Percentiles rank a stretch among this genome's conserved stretches.
These are phyloP conservation scores for Tuberolachnus salignus DNA, from an alignment of 2,888 invertebrate genomes.

Conservation along the genomic window DNA sequence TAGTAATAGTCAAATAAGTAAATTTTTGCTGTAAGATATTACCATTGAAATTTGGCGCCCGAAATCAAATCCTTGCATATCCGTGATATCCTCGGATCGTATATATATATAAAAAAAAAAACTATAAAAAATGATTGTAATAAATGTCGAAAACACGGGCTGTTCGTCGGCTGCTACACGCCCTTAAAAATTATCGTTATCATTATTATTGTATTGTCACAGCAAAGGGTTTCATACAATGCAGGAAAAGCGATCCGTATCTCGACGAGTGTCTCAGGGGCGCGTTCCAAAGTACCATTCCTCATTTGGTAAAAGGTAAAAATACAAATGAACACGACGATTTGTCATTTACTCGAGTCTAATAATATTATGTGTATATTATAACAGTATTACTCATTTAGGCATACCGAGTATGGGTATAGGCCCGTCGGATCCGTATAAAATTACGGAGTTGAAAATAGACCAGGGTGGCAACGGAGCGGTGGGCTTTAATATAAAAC, in stretches of 20 bases:
- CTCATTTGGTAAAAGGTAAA: not conserved
- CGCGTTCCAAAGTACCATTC: not conserved
- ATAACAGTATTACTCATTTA: not conserved
- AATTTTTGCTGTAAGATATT: too few species aligned
- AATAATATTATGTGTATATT: not conserved
- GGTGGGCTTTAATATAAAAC: not conserved
- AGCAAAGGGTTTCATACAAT: not conserved
- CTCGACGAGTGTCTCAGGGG: not conserved
- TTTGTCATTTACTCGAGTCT: not conserved
- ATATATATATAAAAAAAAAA: too few species aligned
- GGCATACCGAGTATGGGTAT: not conserved
- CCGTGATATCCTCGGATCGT: too few species aligned
- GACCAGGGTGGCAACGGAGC: constrained; percentile 29
- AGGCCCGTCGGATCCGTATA: not conserved
- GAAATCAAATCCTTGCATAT: too few species aligned
- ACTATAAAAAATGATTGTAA: too few species aligned
- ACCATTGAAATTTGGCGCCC: too few species aligned
- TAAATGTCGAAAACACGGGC: too few species aligned
- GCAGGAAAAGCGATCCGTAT: not conserved
- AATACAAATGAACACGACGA: not conserved
- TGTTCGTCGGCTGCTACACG: too few species aligned
- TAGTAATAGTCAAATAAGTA: too few species aligned
- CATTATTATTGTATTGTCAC: too few species aligned
- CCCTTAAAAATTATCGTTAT: too few species aligned
- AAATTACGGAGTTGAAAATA: not conserved